These are phyloP conservation scores for Cromileptes altivelis DNA, from an alignment of 2,113 vertebrate species.

Conservation along the genomic window DNA sequence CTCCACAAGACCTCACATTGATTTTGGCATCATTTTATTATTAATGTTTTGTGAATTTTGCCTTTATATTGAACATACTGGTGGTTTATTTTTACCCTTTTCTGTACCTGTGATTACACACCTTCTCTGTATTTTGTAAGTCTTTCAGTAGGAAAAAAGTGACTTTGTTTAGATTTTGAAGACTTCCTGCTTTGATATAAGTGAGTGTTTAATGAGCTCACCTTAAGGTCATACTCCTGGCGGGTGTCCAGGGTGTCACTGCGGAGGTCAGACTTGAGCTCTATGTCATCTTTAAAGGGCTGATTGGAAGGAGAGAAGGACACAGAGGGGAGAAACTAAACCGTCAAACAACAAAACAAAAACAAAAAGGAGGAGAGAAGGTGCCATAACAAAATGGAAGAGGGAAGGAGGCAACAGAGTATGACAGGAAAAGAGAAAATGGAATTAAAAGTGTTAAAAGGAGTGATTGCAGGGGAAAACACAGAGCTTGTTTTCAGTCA, in stretches of 20 bases:
- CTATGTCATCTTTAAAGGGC: slow-evolving; percentile 97
- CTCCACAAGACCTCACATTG: slow-evolving; percentile 13
- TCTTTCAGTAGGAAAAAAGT: neutral
- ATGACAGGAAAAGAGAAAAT: slow-evolving; percentile 73
- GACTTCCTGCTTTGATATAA: neutral
- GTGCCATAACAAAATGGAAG: slow-evolving; percentile 65
- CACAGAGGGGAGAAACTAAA: slow-evolving; percentile 89
- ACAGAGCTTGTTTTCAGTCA: slow-evolving; percentile 52
- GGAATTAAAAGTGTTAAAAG: slow-evolving; percentile 74
- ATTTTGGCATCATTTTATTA: slow-evolving; percentile 7
- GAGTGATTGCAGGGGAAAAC: slow-evolving; percentile 55
- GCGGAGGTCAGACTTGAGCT: slow-evolving; percentile 95
- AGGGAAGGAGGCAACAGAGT: slow-evolving; percentile 70
- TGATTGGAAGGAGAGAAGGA: slow-evolving; percentile 88
- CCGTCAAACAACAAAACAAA: slow-evolving; percentile 82
- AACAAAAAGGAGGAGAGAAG: slow-evolving; percentile 61
- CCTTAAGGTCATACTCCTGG: slow-evolving; percentile 98
- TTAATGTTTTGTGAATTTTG: neutral
- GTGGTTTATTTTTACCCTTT: neutral
- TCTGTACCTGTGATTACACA: neutral
- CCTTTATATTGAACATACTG: neutral
- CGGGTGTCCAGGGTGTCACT: slow-evolving; percentile 95
- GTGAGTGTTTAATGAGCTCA: slow-evolving; percentile 63
- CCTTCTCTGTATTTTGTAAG: neutral
- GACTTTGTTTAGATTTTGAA: neutral